Percentiles rank a stretch among this genome's conserved stretches.
Conservation (phyloP, 2,888 invertebrate species). For the Acrobasis repandana region DNA sequence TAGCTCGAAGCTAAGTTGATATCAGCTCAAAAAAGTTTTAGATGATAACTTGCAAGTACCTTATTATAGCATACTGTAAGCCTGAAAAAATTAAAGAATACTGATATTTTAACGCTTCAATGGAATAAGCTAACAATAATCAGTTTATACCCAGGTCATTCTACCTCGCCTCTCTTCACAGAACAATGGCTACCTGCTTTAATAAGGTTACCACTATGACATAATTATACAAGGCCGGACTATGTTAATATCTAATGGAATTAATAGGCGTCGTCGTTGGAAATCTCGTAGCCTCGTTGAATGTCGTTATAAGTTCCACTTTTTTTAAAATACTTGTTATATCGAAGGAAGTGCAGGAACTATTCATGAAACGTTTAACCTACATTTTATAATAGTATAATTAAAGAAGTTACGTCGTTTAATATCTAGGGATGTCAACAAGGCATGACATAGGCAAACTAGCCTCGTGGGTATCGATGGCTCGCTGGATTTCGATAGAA, state of each 20-base stretch:
- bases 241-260: constrained; percentile 9
- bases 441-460: too few relatives aligned
- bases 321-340: neutral
- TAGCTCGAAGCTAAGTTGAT: too few relatives aligned
- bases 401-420: too few relatives aligned
- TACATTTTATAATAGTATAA: neutral
- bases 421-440: too few relatives aligned
- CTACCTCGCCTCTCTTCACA: constrained; percentile 1
- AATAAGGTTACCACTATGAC: constrained; percentile 20
- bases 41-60: too few relatives aligned
- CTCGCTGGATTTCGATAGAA: too few relatives aligned
- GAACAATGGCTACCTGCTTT: constrained; percentile 16
- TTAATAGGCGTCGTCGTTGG: constrained; percentile 3
- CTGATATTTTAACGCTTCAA: neutral
- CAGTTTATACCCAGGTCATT: constrained; percentile 7
- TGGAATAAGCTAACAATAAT: neutral
- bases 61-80: neutral
- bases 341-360: neutral
- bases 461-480: too few relatives aligned
- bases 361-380: neutral
- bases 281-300: constrained; percentile 3
- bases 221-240: constrained; percentile 19
- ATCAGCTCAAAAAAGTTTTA: too few relatives aligned
- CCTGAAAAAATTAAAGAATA: neutral
- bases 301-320: neutral